Evolutionary conservation across 2,797 vertebrate species (phyloP), one percentile per base, ranked within the genome.

Genomic region (Tangara arthus): DNA sequence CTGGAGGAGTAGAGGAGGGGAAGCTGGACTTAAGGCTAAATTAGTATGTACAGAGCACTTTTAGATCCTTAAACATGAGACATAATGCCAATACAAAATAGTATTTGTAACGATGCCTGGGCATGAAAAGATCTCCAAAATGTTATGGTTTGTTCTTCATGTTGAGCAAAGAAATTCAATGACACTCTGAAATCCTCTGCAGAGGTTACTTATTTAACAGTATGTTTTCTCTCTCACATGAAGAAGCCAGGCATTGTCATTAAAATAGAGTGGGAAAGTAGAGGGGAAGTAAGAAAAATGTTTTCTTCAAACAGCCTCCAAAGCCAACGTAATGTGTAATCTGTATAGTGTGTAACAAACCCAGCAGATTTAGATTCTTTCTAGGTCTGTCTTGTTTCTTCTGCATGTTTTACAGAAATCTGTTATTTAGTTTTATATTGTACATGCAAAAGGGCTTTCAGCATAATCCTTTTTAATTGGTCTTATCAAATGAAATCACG

Each of bases 401-500:
- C 60, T 91, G 92, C 34, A 24, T 42, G 28, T 91, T 95, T 94
- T 89, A 80, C 75, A 95, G 81, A 79, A 96, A 92, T 87, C 52
- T 92, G 52, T 90, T 95, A 83, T 65, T 89, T 93, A 76, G 90
- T 95, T 96, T 95, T 93, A 63, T 94, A 84, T 55, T 90, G 41
- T 53, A 82, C 94, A 93, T 64, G 66, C 87, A 96, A 95, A 94
- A 82, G 90, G 55, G 42, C 70, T 94, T 95, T 89, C 78, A 78
- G 78, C 72, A 72, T 60, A 89, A 82, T 41, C 50, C 39, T 82
- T 83, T 96, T 94, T 95, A 93, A 81, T 70, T 94, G n/a, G 82
- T 71, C 86, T 97, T 96, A 96, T 97, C 95, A 89, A 87, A 81
- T 82, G 88, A 95, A 96, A 90, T 95, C 68, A 63, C 0, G 3